Evolutionary conservation across 1,140 invertebrate species (phyloP), one percentile per base, ranked within the genome.

Genomic region (Drosophila sucinea): DNA sequence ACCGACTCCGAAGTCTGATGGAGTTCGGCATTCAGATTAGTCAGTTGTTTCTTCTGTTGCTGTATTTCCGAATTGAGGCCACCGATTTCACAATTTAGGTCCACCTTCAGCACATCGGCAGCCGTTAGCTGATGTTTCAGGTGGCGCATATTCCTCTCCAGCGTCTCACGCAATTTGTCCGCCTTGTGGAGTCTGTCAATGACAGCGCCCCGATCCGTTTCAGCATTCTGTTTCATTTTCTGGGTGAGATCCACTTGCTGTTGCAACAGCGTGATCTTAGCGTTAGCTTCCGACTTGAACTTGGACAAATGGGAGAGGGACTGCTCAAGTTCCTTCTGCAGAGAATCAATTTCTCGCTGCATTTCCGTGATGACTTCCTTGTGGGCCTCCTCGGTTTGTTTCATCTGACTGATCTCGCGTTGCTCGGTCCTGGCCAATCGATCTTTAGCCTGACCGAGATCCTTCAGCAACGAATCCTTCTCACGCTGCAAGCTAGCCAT

Each of bases 81-180:
- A 27, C 78, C 82, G 10, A 87, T 64, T 60, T 91, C 82, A 6
- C 66, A 57, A 33, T 68, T 73, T 6, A 91, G 65, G 1, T 38
- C 55, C 10, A 77, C 67, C 30, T 79, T 80, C 11, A 57, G n/a
- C 30, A 65, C 29, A 10, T 83, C 75, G 5, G 66, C 23, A 0
- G 60, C 17, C 4, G 60, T 35, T 0, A 70, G 11, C 17, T 75
- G 33, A 0, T 60, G 44, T 1, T 40, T 8, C 0, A 82, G 44
- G 0, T 71, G 32, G 0, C 64, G 38, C 1, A 40, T 3, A 1
- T 44, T 64, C 3, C 23, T 54, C 2, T 83, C 75, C 4, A 40
- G n/a, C 3, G n/a, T 25, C 0, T 67, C 57, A 1, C 61, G 64
- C n/a, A 51, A 25, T 4, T 58, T 58, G 6, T 84, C 77, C 6